phyloP scores from a whole-genome alignment of 2,113 vertebrate species.

The Macquaria ambigua region DNA sequence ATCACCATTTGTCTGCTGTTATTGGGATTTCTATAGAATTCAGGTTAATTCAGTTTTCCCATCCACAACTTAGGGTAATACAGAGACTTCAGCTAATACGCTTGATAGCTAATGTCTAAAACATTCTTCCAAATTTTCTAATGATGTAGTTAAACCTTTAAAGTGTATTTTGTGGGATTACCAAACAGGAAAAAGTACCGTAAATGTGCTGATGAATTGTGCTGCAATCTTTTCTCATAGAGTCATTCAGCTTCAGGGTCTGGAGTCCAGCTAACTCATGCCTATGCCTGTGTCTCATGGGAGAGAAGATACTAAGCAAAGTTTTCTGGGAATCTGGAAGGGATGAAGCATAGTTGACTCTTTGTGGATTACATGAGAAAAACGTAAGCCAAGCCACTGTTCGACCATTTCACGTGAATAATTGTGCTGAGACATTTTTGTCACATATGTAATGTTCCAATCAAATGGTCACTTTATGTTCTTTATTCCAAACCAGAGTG shows the following conservation, averaged over 20 bases:
- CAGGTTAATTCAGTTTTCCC: neutral
- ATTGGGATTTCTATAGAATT: neutral
- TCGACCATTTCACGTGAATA: neutral
- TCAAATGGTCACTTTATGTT: neutral
- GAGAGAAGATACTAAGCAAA: neutral
- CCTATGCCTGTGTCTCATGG: neutral
- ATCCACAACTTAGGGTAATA: neutral
- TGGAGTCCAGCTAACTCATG: neutral
- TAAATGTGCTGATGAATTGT: slow-evolving; percentile 1
- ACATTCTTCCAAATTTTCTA: neutral
- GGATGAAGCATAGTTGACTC: neutral
- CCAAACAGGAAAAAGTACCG: neutral
- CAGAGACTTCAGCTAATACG: neutral
- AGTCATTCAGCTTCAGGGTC: neutral
- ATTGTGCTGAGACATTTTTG: neutral
- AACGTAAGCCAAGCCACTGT: neutral
- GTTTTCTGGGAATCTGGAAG: slow-evolving; percentile 9
- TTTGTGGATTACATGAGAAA: neutral
- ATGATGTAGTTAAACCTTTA: neutral
- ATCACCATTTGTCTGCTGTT: neutral
- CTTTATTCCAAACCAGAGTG: neutral
- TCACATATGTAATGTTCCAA: no score
- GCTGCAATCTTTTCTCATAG: neutral
- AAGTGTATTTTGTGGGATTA: neutral
- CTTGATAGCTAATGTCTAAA: neutral